These are phyloP conservation scores for Nezara viridula DNA, from an alignment of 2,888 invertebrate species.

Conservation along the genomic window DNA sequence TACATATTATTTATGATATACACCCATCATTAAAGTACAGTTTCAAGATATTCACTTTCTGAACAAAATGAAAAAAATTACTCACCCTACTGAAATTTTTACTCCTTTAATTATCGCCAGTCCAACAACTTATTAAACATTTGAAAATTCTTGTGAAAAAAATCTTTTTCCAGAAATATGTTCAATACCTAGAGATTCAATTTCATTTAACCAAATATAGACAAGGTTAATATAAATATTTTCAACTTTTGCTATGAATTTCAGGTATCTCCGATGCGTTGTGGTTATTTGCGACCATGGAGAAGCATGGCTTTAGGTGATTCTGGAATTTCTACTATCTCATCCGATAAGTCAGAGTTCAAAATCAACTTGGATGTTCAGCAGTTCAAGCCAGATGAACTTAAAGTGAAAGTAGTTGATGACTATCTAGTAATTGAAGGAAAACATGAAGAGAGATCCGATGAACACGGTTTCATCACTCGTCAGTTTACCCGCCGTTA, in stretches of 20 bases:
- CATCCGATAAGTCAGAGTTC: conserved; percentile 66
- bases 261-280: conserved; percentile 59
- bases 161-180: too few species aligned
- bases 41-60: too few species aligned
- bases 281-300: conserved; percentile 65
- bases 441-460: conserved; percentile 70
- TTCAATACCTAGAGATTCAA: too few species aligned
- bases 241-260: not conserved
- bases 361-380: conserved; percentile 69
- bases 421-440: conserved; percentile 69
- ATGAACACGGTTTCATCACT: conserved; percentile 70
- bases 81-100: too few species aligned
- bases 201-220: too few species aligned
- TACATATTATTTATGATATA: too few species aligned
- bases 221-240: too few species aligned
- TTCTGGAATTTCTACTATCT: conserved; percentile 65
- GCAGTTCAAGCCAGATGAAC: conserved; percentile 70
- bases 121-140: too few species aligned
- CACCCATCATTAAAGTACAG: too few species aligned
- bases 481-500: conserved; percentile 70
- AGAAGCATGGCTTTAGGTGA: conserved; percentile 63
- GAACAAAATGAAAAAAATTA: too few species aligned
- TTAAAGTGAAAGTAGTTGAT: conserved; percentile 69
- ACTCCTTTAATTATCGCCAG: too few species aligned
- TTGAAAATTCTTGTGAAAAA: too few species aligned